These are phyloP conservation scores for Chromoteleia sp. DNA, from an alignment of 2,888 invertebrate species.

Conservation along the genomic window DNA sequence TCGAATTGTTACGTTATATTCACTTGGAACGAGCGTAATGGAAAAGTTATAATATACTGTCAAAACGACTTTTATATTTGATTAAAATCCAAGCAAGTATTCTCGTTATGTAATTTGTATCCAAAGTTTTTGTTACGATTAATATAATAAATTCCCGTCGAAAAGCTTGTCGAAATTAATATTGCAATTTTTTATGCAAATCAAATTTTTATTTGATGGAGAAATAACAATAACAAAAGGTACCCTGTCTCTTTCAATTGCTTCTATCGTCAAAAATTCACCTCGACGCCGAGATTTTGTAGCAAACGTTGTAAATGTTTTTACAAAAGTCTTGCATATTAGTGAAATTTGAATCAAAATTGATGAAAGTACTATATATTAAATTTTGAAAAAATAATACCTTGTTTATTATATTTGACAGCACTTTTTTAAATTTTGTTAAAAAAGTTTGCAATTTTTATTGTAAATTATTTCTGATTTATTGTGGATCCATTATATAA, in stretches of 20 bases:
- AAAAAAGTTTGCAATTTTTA: too few species aligned
- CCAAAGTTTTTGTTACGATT: slow-evolving; percentile 19
- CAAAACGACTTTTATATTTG: slow-evolving; percentile 38
- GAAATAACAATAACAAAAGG: not conserved
- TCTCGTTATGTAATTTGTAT: slow-evolving; percentile 30
- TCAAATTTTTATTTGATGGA: slow-evolving; percentile 4
- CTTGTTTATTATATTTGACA: too few species aligned
- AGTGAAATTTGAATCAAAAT: too few species aligned
- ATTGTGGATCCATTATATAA: slow-evolving; percentile 36
- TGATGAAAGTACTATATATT: too few species aligned
- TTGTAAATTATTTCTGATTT: too few species aligned
- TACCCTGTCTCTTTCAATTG: too few species aligned
- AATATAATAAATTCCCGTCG: not conserved
- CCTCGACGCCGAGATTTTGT: too few species aligned
- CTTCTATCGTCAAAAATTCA: slow-evolving; percentile 11
- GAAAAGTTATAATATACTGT: slow-evolving; percentile 45
- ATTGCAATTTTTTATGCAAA: not conserved
- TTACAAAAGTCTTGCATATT: too few species aligned
- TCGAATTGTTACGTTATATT: slow-evolving; percentile 51
- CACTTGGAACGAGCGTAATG: slow-evolving; percentile 26
- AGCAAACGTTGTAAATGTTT: too few species aligned
- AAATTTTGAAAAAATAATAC: too few species aligned
- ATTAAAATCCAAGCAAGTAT: slow-evolving; percentile 36
- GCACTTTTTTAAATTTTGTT: too few species aligned
- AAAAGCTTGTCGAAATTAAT: slow-evolving; percentile 21